Evolutionary conservation across 2,888 invertebrate species (phyloP), one percentile per base, ranked within the genome.

Genomic region (Thecocarcelia acutangulata): DNA sequence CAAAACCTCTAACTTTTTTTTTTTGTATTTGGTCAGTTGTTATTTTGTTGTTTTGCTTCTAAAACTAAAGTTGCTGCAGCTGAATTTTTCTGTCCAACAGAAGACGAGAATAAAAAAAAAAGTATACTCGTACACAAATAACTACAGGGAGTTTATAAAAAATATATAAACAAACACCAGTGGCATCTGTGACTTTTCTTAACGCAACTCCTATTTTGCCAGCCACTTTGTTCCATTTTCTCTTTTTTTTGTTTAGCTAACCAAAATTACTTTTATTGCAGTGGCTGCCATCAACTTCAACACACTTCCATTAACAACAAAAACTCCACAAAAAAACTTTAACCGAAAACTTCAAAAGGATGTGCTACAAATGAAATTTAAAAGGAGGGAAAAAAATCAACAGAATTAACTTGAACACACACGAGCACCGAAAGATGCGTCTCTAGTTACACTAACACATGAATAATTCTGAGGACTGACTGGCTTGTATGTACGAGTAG

Each of bases 211-310:
- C 21, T 21, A 48, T 68, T 46, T 48, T 63, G 15, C 17, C 24
- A 63, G 21, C 15, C 42, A 63, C 21, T 63, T 59, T 63, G 33
- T 13, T 37, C 17, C 48, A 9, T 24, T 37, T 54, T 72, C 69
- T 76, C 64, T 46, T 54, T 72, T 74, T 76, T 70, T 46, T 58
- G 33, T 72, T 72, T 58, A 59, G 64, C 54, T 52, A 78, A 77
- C 77, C 69, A 68, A 82, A 82, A 78, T 74, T 78, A 82, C 74
- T 82, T 78, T 78, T 59, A 70, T 66, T 59, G 46, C 48, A 66
- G 69, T 78, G 69, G 64, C 69, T 82, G 82, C 77, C 82, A 82
- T 42, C 78, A 70, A 33, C 74, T 66, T 78, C 64, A 58, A 42
- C 59, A 64, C 44, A 50, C 19, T 64, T 46, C 44, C 61, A 61